Conservation (phyloP, 2,888 invertebrate genomes). For the Heliconius sara region DNA sequence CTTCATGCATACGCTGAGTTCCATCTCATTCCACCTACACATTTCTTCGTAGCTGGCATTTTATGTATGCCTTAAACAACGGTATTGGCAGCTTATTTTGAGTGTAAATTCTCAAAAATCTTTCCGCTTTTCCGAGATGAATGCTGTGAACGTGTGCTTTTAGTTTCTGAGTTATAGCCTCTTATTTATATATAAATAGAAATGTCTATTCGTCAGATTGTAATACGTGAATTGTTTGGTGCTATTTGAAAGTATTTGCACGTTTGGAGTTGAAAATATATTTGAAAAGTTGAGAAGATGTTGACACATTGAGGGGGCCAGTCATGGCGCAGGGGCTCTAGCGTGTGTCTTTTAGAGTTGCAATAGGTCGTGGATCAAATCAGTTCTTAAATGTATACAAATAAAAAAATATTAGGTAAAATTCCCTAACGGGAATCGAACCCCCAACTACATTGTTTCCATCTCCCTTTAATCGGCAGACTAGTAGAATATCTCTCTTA, state of each 20-base stretch:
- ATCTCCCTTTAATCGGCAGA: too few relatives aligned
- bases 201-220: constrained; percentile 14
- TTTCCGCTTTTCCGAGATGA: constrained; percentile 25
- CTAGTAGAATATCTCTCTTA: too few relatives aligned
- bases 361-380: too few relatives aligned
- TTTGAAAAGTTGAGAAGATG: too few relatives aligned
- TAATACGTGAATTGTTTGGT: neutral
- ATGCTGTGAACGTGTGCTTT: constrained; percentile 18
- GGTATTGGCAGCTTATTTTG: constrained; percentile 43
- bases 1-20: constrained; percentile 16
- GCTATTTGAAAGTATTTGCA: neutral
- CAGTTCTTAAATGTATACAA: too few relatives aligned
- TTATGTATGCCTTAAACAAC: constrained; percentile 42
- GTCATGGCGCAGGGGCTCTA: too few relatives aligned
- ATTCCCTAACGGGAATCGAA: neutral
- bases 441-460: neutral
- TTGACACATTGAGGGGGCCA: too few relatives aligned
- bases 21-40: constrained; percentile 25
- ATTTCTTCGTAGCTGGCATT: constrained; percentile 38
- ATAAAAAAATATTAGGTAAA: too few relatives aligned
- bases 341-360: too few relatives aligned
- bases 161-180: neutral
- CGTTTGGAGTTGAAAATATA: neutral
- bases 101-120: constrained; percentile 11
- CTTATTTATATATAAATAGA: constrained; percentile 19